phyloP scores from a whole-genome alignment of 2,888 invertebrate genomes.

The Pseudococcus jackbeardsleyi region DNA sequence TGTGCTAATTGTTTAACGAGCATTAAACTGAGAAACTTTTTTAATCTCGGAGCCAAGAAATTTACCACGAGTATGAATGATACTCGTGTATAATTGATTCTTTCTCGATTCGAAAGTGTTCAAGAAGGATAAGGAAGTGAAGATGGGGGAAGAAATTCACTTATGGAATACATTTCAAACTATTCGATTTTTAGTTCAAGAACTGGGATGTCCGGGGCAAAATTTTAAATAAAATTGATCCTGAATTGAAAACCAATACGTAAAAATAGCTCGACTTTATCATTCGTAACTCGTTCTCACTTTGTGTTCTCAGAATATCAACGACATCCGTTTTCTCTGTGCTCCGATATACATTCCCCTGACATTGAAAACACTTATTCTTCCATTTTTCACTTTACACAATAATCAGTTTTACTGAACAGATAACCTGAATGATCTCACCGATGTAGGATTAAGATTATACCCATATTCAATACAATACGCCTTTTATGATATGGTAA shows the following conservation, averaged over 20 bases:
- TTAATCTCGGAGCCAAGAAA: neutral
- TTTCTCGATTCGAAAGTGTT: neutral
- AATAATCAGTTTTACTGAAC: conserved; percentile 1
- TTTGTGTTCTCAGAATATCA: neutral
- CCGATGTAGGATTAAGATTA: neutral
- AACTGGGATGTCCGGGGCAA: neutral
- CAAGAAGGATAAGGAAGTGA: no score
- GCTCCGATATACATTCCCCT: neutral
- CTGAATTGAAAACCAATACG: neutral
- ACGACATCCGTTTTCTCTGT: neutral
- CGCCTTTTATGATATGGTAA: neutral
- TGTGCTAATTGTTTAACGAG: conserved; percentile 21
- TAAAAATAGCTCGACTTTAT: conserved; percentile 4
- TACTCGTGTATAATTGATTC: neutral
- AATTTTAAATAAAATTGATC: neutral
- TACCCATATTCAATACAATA: neutral
- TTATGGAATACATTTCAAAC: neutral
- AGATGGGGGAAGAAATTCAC: no score
- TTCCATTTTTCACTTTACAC: neutral
- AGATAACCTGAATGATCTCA: neutral
- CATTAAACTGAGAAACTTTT: conserved; percentile 2
- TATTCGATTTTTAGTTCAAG: neutral
- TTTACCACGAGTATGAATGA: neutral
- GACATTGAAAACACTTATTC: conserved; percentile 7
- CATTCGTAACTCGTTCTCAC: neutral